phyloP scores from a whole-genome alignment of 2,113 vertebrate species.

The Clarias gariepinus region DNA sequence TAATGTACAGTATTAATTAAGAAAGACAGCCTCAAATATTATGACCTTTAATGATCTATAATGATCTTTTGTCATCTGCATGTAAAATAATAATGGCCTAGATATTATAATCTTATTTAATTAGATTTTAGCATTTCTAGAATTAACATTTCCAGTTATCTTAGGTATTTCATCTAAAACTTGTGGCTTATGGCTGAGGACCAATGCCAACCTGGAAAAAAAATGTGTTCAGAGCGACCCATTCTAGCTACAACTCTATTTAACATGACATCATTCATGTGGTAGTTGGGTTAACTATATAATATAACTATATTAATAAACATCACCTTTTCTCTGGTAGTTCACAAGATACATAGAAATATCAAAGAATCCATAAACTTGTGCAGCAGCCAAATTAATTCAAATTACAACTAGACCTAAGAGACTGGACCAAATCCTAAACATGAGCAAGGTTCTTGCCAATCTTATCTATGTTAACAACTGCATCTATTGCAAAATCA shows the following conservation, averaged over 20 bases:
- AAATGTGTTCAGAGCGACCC: conserved; percentile 8
- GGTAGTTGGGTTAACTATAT: conserved; percentile 8
- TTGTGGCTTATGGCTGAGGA: background rate
- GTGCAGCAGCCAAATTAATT: background rate
- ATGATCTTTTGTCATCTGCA: background rate
- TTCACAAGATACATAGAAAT: conserved; percentile 31
- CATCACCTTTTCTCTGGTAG: background rate
- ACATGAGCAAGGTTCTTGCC: background rate
- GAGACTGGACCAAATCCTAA: background rate
- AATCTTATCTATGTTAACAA: background rate
- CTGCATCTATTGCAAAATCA: conserved; percentile 16
- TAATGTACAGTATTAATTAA: conserved; percentile 26
- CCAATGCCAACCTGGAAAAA: conserved; percentile 20
- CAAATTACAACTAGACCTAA: conserved; percentile 14
- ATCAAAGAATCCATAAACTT: background rate
- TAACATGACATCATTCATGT: conserved; percentile 44
- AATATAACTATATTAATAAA: background rate
- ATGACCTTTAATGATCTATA: too few relatives aligned
- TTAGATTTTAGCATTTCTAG: background rate
- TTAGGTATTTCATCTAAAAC: background rate
- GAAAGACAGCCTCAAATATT: background rate
- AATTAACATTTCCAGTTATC: background rate
- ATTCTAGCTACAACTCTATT: conserved; percentile 38
- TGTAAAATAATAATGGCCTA: background rate
- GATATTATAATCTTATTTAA: background rate